These are phyloP conservation scores for Glyphotaelius pellucidus DNA, from an alignment of 2,888 invertebrate species.

Conservation along the genomic window DNA sequence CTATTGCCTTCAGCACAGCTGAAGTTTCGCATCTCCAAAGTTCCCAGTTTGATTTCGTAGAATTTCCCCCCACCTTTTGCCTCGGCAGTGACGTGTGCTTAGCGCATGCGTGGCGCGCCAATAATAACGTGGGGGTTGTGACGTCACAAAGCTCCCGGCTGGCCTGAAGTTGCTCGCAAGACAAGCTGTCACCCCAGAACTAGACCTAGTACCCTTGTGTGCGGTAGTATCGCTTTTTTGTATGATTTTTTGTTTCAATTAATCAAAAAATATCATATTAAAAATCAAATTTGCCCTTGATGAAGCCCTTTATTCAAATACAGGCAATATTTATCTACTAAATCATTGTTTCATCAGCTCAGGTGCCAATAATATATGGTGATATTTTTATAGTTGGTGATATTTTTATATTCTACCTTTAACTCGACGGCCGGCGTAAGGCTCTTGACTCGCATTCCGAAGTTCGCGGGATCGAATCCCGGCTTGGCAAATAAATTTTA, in stretches of 20 bases:
- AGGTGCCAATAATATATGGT: no score
- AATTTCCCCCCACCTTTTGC: background rate
- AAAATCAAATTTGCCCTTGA: no score
- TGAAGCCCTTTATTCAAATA: no score
- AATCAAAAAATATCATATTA: no score
- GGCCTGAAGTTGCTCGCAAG: constrained; percentile 61
- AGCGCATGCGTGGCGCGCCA: constrained; percentile 48
- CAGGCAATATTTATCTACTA: no score
- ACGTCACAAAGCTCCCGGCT: constrained; percentile 70
- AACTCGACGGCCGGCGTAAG: no score
- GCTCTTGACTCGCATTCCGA: no score
- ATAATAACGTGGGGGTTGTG: constrained; percentile 40
- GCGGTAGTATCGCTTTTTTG: background rate
- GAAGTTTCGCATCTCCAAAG: background rate
- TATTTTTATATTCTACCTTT: no score
- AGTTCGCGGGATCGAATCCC: no score
- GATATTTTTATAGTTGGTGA: no score
- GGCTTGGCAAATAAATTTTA: no score
- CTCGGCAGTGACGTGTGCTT: constrained; percentile 64
- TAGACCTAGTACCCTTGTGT: background rate
- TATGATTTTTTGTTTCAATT: background rate
- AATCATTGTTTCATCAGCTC: no score
- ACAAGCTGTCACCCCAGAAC: constrained; percentile 64
- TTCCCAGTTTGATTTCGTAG: background rate
- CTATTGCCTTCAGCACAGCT: background rate